phyloP scores from a whole-genome alignment of 2,888 invertebrate species.

The Trichogramma dendrolimi region DNA sequence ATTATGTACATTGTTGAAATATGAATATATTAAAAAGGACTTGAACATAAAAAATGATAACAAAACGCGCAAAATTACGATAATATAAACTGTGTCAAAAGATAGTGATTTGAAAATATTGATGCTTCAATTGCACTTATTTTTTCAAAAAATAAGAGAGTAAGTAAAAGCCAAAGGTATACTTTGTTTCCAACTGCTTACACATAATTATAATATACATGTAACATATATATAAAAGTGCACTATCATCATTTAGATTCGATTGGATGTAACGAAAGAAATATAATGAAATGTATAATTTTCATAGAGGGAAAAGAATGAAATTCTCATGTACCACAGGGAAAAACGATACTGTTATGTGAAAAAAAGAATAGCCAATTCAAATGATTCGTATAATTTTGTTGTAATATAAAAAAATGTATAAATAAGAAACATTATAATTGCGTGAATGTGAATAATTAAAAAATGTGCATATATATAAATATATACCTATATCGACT shows the following conservation, averaged over 20 bases:
- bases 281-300: constrained; percentile 8
- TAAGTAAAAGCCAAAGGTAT: not conserved
- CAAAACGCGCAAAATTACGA: constrained; percentile 1
- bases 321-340: not conserved
- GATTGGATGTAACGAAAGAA: constrained; percentile 29
- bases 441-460: too few relatives aligned
- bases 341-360: too few relatives aligned
- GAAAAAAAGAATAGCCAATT: too few relatives aligned
- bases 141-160: constrained; percentile 19
- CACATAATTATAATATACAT: constrained; percentile 12
- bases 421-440: too few relatives aligned
- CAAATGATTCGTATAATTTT: too few relatives aligned
- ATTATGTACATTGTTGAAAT: constrained; percentile 20
- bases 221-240: constrained; percentile 20
- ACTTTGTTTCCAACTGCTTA: constrained; percentile 11
- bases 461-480: too few relatives aligned
- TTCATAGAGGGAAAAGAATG: not conserved
- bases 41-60: not conserved
- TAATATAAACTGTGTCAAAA: not conserved
- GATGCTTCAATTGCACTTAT: constrained; percentile 23
- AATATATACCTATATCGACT: too few relatives aligned
- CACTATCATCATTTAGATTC: constrained; percentile 28
- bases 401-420: too few relatives aligned
- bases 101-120: constrained; percentile 4
- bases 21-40: constrained; percentile 11